Base-by-base conservation (phyloP, 2,888 invertebrate species). In the Phyllotreta cruciferae region DNA sequence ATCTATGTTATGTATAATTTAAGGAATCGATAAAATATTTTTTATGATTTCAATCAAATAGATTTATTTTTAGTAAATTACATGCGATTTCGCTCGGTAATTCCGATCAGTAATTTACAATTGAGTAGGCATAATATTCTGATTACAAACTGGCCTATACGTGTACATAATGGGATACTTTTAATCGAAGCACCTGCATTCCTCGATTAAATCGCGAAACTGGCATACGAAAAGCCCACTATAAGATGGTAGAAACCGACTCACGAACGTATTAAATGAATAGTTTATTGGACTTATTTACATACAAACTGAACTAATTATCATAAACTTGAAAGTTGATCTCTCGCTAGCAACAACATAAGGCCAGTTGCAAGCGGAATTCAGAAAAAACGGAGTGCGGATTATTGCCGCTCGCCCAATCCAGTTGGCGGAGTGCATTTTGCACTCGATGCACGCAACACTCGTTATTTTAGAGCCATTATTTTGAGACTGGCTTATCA, bases 231-330 rank as follows among this genome's bases (percentile, higher is more conserved):
- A 67, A 64, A 60, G 24, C 57, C 57, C 54, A 56, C 60, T 24
- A 24, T 57, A 64, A 67, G 60, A 65, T 57, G 63, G 62, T 60
- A 66, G 64, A 64, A 49, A 62, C 52, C 64, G 57, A 52, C 57
- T 63, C 61, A 62, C 60, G 61, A 63, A 62, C 62, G 53, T 60
- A 69, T 66, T 71, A 72, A 72, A 71, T 70, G 71, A 72, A 68
- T 70, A 73, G 67, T 74, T 74, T 74, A 74, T 74, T 71, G 70
- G 67, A 68, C 70, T 72, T 71, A 71, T 74, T 73, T 70, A 69
- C 70, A 68, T 71, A 69, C 70, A 66, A 65, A 64, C 63, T 62
- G 68, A 66, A 69, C 71, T 71, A 73, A 74, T 74, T 73, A 73
- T 71, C 74, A 74, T 74, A 75, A 74, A 75, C 72, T 70, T 65